phyloP scores from a whole-genome alignment of 2,113 vertebrate species.

The Crotalus viridis region DNA sequence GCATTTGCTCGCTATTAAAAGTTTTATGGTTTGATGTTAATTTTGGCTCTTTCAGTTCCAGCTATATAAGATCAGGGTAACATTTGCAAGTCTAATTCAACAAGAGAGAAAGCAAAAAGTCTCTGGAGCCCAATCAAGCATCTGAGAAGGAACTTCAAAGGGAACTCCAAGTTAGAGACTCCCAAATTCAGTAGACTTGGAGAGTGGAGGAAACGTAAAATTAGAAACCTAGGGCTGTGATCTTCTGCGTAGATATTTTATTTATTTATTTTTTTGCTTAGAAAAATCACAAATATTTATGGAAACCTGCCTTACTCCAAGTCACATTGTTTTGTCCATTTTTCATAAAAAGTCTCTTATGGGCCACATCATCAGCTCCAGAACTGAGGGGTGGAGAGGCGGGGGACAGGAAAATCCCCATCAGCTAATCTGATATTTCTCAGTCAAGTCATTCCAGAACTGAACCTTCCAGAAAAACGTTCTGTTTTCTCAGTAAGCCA shows the following conservation, averaged over 20 bases:
- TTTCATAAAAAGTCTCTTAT: not conserved
- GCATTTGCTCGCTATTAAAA: not conserved
- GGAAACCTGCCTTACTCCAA: not conserved
- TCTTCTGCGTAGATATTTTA: not conserved
- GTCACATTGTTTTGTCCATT: not conserved
- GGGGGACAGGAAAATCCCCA: not conserved
- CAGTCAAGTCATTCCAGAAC: no score
- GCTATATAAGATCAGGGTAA: not conserved
- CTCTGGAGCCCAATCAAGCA: conserved; percentile 32
- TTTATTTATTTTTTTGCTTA: not conserved
- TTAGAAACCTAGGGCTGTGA: not conserved
- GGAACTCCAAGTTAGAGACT: not conserved
- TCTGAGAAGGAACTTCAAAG: conserved; percentile 16
- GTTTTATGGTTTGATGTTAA: conserved; percentile 21
- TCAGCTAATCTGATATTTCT: not conserved
- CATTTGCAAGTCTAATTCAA: conserved; percentile 4
- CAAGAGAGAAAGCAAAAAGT: not conserved
- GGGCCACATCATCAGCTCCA: not conserved
- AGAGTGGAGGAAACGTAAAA: not conserved
- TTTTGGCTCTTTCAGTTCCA: conserved; percentile 5
- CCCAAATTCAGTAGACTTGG: not conserved
- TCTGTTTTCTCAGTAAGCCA: no score
- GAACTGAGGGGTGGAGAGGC: not conserved
- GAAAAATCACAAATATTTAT: not conserved
- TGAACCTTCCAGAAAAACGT: no score